Conservation (phyloP, 2,113 vertebrate species). For the Lampris megalopsis region DNA sequence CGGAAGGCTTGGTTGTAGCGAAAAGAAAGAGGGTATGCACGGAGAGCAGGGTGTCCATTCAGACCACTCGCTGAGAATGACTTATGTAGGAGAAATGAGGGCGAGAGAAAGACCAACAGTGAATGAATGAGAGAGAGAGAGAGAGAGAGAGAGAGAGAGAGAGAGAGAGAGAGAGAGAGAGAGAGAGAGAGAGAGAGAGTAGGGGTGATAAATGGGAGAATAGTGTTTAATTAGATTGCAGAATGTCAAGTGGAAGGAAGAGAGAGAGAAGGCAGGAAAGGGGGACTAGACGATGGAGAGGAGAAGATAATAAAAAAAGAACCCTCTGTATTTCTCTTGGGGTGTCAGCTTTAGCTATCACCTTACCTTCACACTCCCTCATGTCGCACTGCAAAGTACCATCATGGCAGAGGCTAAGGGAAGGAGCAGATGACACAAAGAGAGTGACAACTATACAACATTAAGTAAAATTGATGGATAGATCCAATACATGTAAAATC, state of each 20-base stretch:
- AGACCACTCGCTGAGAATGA: constrained; percentile 88
- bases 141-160: not conserved
- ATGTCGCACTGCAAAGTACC: constrained; percentile 85
- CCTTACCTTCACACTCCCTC: constrained; percentile 86
- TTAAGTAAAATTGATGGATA: not conserved
- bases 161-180: not conserved
- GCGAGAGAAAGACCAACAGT: not conserved
- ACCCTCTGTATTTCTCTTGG: not conserved
- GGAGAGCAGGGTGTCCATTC: constrained; percentile 88
- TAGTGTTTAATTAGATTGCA: no score
- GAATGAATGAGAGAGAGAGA: not conserved
- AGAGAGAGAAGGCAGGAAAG: not conserved
- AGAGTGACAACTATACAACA: not conserved
- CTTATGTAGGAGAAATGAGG: constrained; percentile 44
- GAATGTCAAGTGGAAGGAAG: no score
- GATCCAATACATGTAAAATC: not conserved
- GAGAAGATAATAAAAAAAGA: not conserved
- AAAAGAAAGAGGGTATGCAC: constrained; percentile 69
- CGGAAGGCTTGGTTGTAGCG: constrained; percentile 14
- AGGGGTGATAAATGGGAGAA: no score
- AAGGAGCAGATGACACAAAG: not conserved
- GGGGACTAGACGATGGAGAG: not conserved
- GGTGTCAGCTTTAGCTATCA: not conserved
- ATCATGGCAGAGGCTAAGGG: constrained; percentile 82
- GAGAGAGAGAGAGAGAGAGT: not conserved